A percentile compares a stretch with the other conserved stretches of the same genome.
Evolutionary conservation across 2,888 invertebrate species (phyloP).

Genomic region (Pseudolycoriella hygida): DNA sequence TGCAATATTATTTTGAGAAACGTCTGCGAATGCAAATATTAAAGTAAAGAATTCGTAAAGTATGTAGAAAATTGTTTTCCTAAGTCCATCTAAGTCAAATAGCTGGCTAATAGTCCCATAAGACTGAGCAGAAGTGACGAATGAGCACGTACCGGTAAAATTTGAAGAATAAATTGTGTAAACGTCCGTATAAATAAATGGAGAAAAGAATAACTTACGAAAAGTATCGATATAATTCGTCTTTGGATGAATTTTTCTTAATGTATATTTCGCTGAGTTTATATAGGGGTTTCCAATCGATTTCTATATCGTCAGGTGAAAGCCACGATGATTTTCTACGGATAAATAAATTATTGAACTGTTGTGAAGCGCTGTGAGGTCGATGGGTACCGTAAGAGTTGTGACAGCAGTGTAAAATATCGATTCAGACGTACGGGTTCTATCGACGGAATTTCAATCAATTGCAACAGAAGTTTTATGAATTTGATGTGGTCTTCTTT

Average conservation of each 20-base stretch:
- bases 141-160: no score
- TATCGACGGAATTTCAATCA: conserved; percentile 56
- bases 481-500: conserved; percentile 78
- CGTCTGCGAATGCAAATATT: no score
- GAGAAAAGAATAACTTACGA: conserved; percentile 27
- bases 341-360: conserved; percentile 10
- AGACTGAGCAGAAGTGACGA: no score
- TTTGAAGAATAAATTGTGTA: no score
- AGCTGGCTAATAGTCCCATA: no score
- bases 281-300: conserved; percentile 78
- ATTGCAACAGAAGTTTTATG: conserved; percentile 60
- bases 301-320: conserved; percentile 55
- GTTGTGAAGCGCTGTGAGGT: no score
- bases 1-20: no score
- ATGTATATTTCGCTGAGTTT: conserved; percentile 16
- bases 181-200: no score
- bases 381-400: conserved; percentile 13
- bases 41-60: no score
- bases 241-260: conserved; percentile 12
- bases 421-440: conserved; percentile 57
- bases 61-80: no score
- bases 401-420: conserved; percentile 11
- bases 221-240: conserved; percentile 23
- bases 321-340: conserved; percentile 58
- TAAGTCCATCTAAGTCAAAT: no score